Evolutionary conservation across 2,113 vertebrate genomes (phyloP).

Genomic region (Scolopax mira): DNA sequence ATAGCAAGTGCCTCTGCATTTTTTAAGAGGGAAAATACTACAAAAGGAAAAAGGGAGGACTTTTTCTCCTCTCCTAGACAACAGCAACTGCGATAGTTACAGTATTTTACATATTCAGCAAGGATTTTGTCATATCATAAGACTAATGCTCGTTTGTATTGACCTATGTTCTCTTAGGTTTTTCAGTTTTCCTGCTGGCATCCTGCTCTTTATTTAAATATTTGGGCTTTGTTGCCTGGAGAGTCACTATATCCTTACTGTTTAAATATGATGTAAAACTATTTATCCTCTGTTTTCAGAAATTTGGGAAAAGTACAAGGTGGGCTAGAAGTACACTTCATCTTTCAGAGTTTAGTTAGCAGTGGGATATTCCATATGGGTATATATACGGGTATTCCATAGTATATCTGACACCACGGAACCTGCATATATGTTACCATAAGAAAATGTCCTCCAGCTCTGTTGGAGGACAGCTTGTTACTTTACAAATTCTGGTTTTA

Average conservation of each 20-base stretch:
- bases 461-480: neutral
- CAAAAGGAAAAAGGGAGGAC: neutral
- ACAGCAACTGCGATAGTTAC: neutral
- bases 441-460: neutral
- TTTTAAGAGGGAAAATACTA: neutral
- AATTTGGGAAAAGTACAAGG: neutral
- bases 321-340: neutral
- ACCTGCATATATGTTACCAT: neutral
- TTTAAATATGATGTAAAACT: neutral
- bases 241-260: neutral
- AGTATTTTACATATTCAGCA: neutral
- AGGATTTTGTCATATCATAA: neutral
- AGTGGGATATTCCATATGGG: too few species aligned
- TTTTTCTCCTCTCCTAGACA: neutral
- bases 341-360: neutral
- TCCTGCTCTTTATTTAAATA: neutral
- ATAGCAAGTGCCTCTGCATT: neutral
- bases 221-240: neutral
- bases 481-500: neutral
- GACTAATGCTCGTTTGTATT: neutral
- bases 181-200: neutral
- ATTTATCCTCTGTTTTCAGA: neutral
- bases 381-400: too few species aligned
- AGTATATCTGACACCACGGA: neutral
- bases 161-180: neutral